These are phyloP conservation scores for Drosophila lacertosa DNA, from an alignment of 1,140 invertebrate genomes.

Conservation along the genomic window DNA sequence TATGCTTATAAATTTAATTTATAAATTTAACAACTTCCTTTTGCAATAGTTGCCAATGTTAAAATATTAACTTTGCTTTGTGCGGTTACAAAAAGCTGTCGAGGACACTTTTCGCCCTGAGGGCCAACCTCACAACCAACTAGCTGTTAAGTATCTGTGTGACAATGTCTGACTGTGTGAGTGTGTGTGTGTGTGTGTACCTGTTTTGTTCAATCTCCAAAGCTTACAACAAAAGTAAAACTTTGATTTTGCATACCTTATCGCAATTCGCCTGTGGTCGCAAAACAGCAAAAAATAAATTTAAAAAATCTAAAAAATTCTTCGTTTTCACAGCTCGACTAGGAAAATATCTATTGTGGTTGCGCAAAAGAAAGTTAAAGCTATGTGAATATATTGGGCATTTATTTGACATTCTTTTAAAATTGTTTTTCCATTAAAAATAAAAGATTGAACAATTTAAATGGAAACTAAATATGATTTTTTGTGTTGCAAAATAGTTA, in stretches of 20 bases:
- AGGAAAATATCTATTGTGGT: slow-evolving; percentile 1
- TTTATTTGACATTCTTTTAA: no score
- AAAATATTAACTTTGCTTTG: slow-evolving; percentile 5
- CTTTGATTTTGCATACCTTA: slow-evolving; percentile 45
- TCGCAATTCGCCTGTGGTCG: slow-evolving; percentile 10
- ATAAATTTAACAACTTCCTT: not conserved
- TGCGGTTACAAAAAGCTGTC: not conserved
- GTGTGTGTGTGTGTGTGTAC: not conserved
- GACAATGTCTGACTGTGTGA: not conserved
- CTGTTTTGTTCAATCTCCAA: not conserved
- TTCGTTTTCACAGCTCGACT: not conserved
- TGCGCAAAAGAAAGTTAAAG: no score
- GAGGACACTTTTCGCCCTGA: not conserved
- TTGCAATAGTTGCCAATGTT: slow-evolving; percentile 1
- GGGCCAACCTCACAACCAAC: slow-evolving; percentile 4
- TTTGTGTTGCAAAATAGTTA: no score
- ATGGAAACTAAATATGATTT: no score
- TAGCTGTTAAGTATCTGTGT: not conserved
- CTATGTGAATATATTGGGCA: no score
- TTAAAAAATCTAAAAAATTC: not conserved
- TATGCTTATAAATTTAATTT: not conserved
- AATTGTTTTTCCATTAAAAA: no score
- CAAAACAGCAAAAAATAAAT: not conserved
- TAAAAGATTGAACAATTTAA: no score
- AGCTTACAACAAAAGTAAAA: slow-evolving; percentile 2